Base-by-base conservation (phyloP, 1,140 invertebrate species). In the Cydia pomonella region DNA sequence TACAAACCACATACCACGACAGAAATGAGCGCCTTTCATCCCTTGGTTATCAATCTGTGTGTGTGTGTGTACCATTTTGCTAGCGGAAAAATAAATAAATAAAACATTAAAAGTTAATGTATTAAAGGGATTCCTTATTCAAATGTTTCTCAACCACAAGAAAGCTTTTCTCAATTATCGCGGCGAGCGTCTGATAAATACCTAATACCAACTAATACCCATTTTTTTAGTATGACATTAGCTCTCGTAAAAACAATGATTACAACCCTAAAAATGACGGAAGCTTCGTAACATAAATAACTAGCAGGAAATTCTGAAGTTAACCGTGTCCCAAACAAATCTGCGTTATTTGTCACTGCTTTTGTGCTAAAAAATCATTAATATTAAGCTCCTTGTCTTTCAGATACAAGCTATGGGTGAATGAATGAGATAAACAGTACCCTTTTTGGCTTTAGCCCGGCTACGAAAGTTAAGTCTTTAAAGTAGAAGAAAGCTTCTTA, bases 201-300 rank as follows among this genome's bases (percentile, higher is more conserved):
- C 12, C 10, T 41, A 41, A 41, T 13, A 6, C 29, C 29, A 33
- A 2, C 2, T 2, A 41, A 12, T n/a, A 21, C 41, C 53, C n/a
- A 23, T 21, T 59, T 23, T 59, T 9, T 59, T 9, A 23, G n/a
- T 4, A 23, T 21, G 16, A n/a, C 18, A 9, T 3, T 23, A 23
- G 47, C 16, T n/a, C 47, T 50, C 47, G n/a, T 59, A 59, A 59
- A n/a, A 59, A 59, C 12, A 59, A 59, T 23, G 53, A 23, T 59
- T 59, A 59, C 18, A 69, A 18, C 64, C 29, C n/a, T 69, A 16
- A 18, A 2, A 18, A 7, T 69, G 18, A 33, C n/a, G 9, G n/a
- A 69, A 29, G 23, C 12, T 38, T 69, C 33, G 41, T 29, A 29
- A 66, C 63, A 66, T 33, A 69, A 69, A 69, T 69, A 69, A 18